phyloP scores from a whole-genome alignment of 2,113 vertebrate genomes.

The Xiphias gladius region DNA sequence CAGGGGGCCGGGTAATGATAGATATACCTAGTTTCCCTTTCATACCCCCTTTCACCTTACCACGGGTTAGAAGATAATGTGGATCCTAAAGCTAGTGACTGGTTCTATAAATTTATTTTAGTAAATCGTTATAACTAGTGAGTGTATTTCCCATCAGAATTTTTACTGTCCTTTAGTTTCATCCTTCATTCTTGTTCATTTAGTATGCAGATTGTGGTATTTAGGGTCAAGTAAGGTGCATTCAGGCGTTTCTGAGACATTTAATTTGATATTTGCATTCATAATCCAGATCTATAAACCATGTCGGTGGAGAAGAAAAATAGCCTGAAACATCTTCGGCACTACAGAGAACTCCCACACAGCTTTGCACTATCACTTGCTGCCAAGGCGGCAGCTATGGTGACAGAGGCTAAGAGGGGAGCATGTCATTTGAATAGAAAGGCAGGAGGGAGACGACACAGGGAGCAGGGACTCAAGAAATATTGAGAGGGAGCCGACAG shows the following conservation, averaged over 20 bases:
- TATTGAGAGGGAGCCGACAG: conserved; percentile 45
- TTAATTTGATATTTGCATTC: conserved; percentile 35
- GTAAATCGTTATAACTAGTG: not conserved
- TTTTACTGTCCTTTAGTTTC: not conserved
- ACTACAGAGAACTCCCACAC: conserved; percentile 62
- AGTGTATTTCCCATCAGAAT: not conserved
- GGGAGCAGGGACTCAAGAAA: conserved; percentile 52
- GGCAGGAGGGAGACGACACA: conserved; percentile 43
- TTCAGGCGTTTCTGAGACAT: not conserved
- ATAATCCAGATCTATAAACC: conserved; percentile 27
- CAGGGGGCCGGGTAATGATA: conserved; percentile 75
- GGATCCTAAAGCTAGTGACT: conserved; percentile 25
- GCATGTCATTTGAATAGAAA: conserved; percentile 70
- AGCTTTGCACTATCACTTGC: conserved; percentile 56
- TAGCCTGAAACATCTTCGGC: conserved; percentile 46
- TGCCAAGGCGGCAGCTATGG: conserved; percentile 70
- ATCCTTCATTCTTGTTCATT: not conserved
- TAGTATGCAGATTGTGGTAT: not conserved
- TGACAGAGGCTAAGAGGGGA: conserved; percentile 76
- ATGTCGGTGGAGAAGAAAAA: conserved; percentile 28
- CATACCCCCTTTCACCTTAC: conserved; percentile 47
- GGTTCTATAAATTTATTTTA: not conserved
- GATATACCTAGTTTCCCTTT: conserved; percentile 65
- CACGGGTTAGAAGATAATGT: conserved; percentile 53
- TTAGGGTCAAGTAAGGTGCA: not conserved